phyloP scores from a whole-genome alignment of 2,113 vertebrate species.

The Ceyx margarethae region DNA sequence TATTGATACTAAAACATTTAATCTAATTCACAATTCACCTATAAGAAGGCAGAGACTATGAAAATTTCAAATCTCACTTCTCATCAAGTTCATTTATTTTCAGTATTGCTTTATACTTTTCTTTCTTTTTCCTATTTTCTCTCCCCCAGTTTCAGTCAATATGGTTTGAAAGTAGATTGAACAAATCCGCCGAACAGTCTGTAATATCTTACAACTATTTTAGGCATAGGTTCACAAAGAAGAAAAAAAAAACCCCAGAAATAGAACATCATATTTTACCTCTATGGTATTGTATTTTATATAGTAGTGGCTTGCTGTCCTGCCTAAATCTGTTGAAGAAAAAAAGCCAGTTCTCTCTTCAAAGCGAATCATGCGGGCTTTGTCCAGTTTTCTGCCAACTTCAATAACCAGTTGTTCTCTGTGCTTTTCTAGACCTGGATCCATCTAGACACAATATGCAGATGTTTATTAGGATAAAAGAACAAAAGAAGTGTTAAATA shows the following conservation, averaged over 20 bases:
- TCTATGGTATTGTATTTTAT: conserved; percentile 98
- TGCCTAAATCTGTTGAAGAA: conserved; percentile 92
- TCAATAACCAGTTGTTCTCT: conserved; percentile 89
- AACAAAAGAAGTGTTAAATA: neutral
- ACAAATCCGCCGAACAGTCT: neutral
- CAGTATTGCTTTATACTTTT: neutral
- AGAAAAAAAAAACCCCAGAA: neutral
- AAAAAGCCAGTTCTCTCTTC: conserved; percentile 97
- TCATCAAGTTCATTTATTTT: neutral
- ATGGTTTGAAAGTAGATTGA: neutral
- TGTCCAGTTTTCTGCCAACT: conserved; percentile 91
- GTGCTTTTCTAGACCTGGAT: conserved; percentile 88
- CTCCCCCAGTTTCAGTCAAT: neutral
- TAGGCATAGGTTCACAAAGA: neutral
- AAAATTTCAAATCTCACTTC: neutral
- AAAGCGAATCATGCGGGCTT: conserved; percentile 96
- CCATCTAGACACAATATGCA: conserved; percentile 77
- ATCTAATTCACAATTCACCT: neutral
- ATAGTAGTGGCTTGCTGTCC: conserved; percentile 97
- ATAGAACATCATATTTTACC: conserved; percentile 73
- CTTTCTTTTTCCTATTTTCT: neutral
- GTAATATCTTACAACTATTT: neutral
- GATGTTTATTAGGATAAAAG: neutral
- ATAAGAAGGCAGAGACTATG: neutral
- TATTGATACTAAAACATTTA: neutral